phyloP scores from a whole-genome alignment of 2,113 vertebrate genomes.

The Chamaea fasciata region DNA sequence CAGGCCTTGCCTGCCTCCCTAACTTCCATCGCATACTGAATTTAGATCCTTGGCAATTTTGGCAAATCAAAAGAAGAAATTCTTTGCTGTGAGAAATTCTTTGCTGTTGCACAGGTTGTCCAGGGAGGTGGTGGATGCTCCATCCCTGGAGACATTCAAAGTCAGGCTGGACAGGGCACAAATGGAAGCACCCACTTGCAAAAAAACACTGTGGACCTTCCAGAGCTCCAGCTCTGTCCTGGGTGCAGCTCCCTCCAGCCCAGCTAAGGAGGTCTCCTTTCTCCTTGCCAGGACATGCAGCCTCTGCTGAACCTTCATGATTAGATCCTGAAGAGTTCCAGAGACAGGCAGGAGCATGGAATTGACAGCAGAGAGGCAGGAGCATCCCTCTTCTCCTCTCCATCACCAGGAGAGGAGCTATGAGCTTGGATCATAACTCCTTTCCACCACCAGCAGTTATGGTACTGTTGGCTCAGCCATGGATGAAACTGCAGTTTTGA shows the following conservation, averaged over 20 bases:
- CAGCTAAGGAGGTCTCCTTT: not conserved
- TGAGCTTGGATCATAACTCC: not conserved
- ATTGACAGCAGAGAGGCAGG: not conserved
- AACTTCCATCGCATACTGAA: not conserved
- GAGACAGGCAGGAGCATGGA: not conserved
- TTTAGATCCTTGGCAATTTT: rapidly evolving
- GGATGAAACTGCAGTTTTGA: not conserved
- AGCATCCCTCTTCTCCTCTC: not conserved
- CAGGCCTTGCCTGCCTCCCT: not conserved
- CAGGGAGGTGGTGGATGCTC: not conserved
- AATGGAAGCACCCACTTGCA: not conserved
- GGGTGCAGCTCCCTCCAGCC: not conserved
- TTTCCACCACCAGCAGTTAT: not conserved
- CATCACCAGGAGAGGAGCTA: not conserved
- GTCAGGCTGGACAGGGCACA: not conserved
- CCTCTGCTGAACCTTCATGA: not conserved
- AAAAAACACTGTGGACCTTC: not conserved
- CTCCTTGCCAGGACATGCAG: not conserved
- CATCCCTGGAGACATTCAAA: not conserved
- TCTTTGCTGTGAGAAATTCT: not conserved
- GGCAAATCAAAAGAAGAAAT: not conserved
- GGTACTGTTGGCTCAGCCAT: not conserved
- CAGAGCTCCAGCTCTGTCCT: not conserved
- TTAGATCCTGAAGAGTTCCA: not conserved
- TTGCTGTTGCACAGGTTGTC: not conserved